Evolutionary conservation across 2,113 vertebrate genomes (phyloP).

Genomic region (Cricetomys ansorgei): DNA sequence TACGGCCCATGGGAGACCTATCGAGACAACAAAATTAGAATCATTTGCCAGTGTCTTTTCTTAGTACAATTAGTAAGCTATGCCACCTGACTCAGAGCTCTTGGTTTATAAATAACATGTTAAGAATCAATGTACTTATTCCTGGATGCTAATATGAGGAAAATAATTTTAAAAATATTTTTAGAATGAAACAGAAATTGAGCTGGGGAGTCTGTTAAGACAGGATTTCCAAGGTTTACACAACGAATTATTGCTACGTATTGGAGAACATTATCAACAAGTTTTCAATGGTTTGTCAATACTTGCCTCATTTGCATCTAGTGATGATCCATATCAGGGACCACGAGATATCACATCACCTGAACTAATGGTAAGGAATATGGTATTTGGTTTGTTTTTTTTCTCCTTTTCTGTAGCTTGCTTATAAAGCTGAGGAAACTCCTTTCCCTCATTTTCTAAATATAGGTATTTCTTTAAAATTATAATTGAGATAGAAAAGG

Average conservation of each 20-base stretch:
- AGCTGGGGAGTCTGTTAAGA: conserved; percentile 95
- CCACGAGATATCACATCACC: conserved; percentile 93
- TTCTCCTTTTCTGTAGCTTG: conserved; percentile 39
- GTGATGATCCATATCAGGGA: conserved; percentile 95
- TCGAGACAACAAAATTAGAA: conserved; percentile 30
- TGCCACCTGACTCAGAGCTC: background rate
- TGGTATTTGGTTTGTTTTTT: background rate
- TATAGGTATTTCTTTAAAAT: conserved; percentile 43
- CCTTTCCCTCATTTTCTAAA: background rate
- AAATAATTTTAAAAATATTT: conserved; percentile 29
- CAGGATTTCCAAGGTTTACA: conserved; percentile 99
- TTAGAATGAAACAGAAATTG: conserved; percentile 98
- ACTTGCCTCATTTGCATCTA: conserved; percentile 95
- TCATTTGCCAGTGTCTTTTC: conserved; percentile 26
- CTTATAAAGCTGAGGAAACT: conserved; percentile 24
- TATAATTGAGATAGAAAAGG: conserved; percentile 14
- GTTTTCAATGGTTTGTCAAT: conserved; percentile 99
- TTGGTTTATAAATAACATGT: conserved; percentile 39
- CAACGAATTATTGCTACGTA: conserved; percentile 95
- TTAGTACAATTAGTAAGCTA: conserved; percentile 32
- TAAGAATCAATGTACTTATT: conserved; percentile 41
- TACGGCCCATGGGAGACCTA: background rate
- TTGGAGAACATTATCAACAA: conserved; percentile 98
- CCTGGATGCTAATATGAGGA: background rate
- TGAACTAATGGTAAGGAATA: conserved; percentile 92